Evolutionary conservation across 2,888 invertebrate genomes (phyloP), one percentile per base, ranked within the genome.

Genomic region (Nineta flava): DNA sequence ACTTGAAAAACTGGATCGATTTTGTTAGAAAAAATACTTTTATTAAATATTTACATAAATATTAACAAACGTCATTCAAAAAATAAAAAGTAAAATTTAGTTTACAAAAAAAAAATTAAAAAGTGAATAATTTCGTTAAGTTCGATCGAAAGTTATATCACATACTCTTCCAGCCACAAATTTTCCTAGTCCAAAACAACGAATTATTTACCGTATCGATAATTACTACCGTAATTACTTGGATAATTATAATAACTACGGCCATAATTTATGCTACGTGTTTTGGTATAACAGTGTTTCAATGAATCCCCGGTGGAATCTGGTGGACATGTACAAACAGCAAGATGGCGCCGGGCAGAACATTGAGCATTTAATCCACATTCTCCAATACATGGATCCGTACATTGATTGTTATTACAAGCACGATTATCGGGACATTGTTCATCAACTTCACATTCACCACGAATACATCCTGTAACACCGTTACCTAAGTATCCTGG

Each of bases 401-500:
- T 65, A 52, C 75, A 75, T 61, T 74, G 72, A 65, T 81, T 86
- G 58, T 85, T 81, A 47, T 84, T 83, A 63, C 88, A 88, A 31
- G 85, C 85, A 54, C 79, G 70, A 61, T 78, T 77, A 58, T 83
- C 81, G 0, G 80, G 65, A 59, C 90, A 91, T 60, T 90, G 85
- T 3, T 72, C 73, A 64, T 90, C 86, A 52, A 76, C 71, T 54
- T 80, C 72, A 57, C 90, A 91, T 66, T 91, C 87, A 53, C 90
- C 91, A 66, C 83, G 68, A 26, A 70, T 74, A 62, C 91, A 91
- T 56, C 75, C 70, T 6, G 72, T 68, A 34, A 88, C 68, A 2
- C 87, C 83, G 62, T 88, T 84, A 31, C 88, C 88, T 47, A 83
- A 75, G 62, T 83, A 83, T 43, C 87, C 87, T 3, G 77, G 68